Conservation (phyloP, 1,140 invertebrate genomes). For the Drosophila sucinea region DNA sequence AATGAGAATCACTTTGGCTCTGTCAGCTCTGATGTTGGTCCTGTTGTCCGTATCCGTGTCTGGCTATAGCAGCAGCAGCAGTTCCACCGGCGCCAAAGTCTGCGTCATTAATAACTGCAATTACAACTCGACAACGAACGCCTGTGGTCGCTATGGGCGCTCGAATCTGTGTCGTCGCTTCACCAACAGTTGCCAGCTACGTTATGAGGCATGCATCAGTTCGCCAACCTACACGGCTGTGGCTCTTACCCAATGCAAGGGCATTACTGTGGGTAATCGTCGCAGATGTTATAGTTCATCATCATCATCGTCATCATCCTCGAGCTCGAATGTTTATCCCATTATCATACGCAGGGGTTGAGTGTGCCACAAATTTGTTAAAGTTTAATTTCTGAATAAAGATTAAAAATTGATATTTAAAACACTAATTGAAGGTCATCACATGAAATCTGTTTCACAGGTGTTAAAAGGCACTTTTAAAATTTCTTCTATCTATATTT, state of each 20-base stretch:
- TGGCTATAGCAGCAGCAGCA: constrained; percentile 8
- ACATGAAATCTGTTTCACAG: not conserved
- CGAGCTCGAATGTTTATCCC: constrained; percentile 21
- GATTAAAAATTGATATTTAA: not conserved
- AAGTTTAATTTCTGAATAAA: not conserved
- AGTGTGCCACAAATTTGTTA: constrained; percentile 4
- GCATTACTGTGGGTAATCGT: constrained; percentile 38
- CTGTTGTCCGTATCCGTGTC: not conserved
- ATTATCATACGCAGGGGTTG: constrained; percentile 52
- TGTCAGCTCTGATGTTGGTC: constrained; percentile 12
- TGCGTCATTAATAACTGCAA: constrained; percentile 47
- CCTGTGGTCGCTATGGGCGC: constrained; percentile 44
- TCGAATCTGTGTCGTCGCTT: constrained; percentile 69
- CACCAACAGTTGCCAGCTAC: constrained; percentile 50
- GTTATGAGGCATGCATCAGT: constrained; percentile 38
- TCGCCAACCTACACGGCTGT: constrained; percentile 40
- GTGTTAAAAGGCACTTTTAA: not conserved
- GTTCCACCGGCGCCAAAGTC: constrained; percentile 29
- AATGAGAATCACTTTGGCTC: constrained; percentile 35
- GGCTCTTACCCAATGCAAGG: constrained; percentile 37
- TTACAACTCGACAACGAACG: constrained; percentile 31
- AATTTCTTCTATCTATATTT: not conserved
- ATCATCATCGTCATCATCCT: constrained; percentile 33
- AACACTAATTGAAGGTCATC: not conserved
- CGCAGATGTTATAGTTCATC: constrained; percentile 36